phyloP scores from a whole-genome alignment of 1,140 invertebrate genomes.

The Papilio dardanus region DNA sequence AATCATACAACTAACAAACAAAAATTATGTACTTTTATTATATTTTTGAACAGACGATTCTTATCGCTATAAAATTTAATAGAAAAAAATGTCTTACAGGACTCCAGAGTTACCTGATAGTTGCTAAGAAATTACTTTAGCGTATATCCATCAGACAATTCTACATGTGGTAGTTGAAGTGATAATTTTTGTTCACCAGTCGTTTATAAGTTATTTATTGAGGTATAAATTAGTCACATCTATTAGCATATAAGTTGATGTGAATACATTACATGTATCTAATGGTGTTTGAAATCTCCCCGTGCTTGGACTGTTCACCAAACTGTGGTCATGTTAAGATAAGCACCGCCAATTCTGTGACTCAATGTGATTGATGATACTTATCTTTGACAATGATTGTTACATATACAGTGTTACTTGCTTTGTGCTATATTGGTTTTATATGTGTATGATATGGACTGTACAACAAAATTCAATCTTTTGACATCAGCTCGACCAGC shows the following conservation, averaged over 20 bases:
- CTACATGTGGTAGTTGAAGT: neutral
- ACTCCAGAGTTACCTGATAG: too few species aligned
- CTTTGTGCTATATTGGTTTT: neutral
- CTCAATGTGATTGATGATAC: neutral
- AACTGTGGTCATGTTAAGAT: neutral
- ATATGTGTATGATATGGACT: neutral
- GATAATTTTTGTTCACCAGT: conserved; percentile 10
- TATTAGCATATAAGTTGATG: conserved; percentile 9
- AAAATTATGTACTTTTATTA: conserved; percentile 1
- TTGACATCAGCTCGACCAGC: neutral
- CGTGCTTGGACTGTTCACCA: neutral
- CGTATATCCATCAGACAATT: too few species aligned
- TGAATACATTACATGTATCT: neutral
- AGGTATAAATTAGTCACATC: conserved; percentile 20
- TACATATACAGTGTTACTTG: neutral
- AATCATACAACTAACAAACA: neutral
- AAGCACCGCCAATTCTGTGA: neutral
- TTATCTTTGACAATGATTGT: neutral
- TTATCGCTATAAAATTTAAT: neutral
- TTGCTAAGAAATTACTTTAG: too few species aligned
- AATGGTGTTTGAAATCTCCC: neutral
- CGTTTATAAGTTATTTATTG: neutral
- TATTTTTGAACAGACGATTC: neutral
- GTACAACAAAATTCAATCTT: too few species aligned
- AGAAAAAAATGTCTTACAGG: too few species aligned